Base-by-base conservation (phyloP, 2,797 vertebrate genomes). In the Eptatretus atami region DNA sequence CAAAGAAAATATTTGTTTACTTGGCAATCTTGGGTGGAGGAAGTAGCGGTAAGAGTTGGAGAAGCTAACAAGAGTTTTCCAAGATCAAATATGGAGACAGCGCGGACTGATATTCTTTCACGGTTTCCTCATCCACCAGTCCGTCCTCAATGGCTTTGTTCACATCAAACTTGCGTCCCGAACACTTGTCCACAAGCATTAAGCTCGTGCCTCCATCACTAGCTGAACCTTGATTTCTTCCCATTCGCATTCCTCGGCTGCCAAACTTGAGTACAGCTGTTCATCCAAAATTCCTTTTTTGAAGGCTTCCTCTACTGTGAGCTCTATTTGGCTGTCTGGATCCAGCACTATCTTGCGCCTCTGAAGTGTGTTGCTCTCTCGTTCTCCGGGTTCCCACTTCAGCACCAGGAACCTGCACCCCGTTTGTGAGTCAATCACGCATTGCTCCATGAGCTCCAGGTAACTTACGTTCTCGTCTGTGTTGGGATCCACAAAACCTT, bases 401-500 rank as follows among this genome's bases (percentile, higher is more conserved):
- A 99, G 72, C 0, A 85, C 81, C 69, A 99, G 71, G 13, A 99
- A 84, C 66, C 86, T 76, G 63, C 95, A 78, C 13, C 82, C 80
- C 0, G 85, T 92, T 68, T 84, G 77, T 0, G 87, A 80, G 70
- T 98, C 92, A 0, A 78, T 78, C 66, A 95, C 72, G 66, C 90
- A 95, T 19, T 81, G 78, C 67, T 99, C 90, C 86, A 90, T 95
- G 52, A 99, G 79, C 71, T 81, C 78, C 66, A 96, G 76, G 73
- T 98, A 98, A 3, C 90, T 96, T 12, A 98, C 77, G 70, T 96
- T 98, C 74, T 98, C 92, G 67, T 96, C 82, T 0, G 92, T 99
- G 78, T 99, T 99, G 64, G 92, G 92, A 70, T 99, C 92, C 2
- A 99, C 96, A 75, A 96, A 99, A 63, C 92, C 90, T 73, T 96